Evolutionary conservation across 1,140 invertebrate genomes (phyloP), one percentile per base, ranked within the genome.

Genomic region (Drosophila novamexicana): DNA sequence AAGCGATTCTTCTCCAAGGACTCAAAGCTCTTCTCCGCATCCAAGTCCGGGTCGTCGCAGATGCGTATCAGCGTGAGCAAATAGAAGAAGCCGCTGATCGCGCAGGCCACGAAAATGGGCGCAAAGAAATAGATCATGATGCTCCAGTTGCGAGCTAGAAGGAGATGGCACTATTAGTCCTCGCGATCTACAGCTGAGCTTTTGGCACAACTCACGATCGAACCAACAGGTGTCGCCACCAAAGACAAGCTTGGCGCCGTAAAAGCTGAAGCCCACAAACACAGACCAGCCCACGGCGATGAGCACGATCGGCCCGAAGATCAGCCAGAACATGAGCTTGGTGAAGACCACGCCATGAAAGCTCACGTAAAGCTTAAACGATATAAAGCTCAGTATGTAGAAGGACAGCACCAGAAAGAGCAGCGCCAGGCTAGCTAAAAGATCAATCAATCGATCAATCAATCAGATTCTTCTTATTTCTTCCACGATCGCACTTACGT

Each of bases 171-270:
- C 5, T 5, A 29, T 29, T 29, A 29, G 22, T 29, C 22, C 22
- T 29, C 4, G 4, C 22, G 22, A 4, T 29, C 22, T 29, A 4
- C n/a, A 29, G 8, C 32, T 53, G 9, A 18, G 10, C 16, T 6
- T 0, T 3, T 7, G 4, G 14, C 12, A 0, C 1, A 12, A 88
- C 90, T 85, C 53, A 91, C 90, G 90, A 85, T 91, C 90, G 36
- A 91, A 91, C 90, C 90, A 91, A 47, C 90, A 91, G 7, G 77
- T 88, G 22, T 91, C 90, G n/a, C 75, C 71, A 0, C 90, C 90
- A 37, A 91, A 81, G 1, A 91, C 75, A 7, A 72, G 54, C 7
- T 77, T 75, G 0, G 68, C n/a, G 1, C 69, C 79, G 6, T 91
- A 71, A 32, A 80, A 67, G 8, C 77, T 83, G 16, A 89, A 79